Percentiles rank a stretch among this genome's conserved stretches.
Evolutionary conservation across 2,888 invertebrate species (phyloP).

Genomic region (Eucera pruinosa): DNA sequence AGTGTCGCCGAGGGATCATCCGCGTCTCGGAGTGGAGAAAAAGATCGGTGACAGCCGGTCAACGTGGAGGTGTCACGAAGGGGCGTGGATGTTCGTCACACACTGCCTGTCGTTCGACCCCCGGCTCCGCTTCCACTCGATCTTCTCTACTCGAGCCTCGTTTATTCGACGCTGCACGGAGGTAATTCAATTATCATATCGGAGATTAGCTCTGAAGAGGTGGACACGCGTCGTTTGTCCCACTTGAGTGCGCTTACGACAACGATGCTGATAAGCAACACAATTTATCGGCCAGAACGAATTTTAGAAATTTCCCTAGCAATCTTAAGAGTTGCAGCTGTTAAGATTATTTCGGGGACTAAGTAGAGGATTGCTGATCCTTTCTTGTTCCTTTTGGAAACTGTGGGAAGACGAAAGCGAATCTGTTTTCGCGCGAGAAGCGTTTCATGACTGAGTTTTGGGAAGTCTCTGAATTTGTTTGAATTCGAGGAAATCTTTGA

Average conservation of each 20-base stretch:
- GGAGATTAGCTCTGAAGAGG: not conserved
- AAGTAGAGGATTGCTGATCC: too few relatives aligned
- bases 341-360: not conserved
- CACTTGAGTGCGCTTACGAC: not conserved
- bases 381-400: too few relatives aligned
- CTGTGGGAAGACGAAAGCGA: too few relatives aligned
- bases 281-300: not conserved
- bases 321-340: not conserved
- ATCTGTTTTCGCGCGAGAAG: too few relatives aligned
- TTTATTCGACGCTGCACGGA: constrained; percentile 5
- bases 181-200: constrained; percentile 45
- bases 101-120: constrained; percentile 54
- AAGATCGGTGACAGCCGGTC: constrained; percentile 70
- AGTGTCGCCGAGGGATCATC: constrained; percentile 78
- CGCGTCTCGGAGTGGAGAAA: constrained; percentile 55
- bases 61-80: constrained; percentile 78
- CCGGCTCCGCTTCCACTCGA: constrained; percentile 34
- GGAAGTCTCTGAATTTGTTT: too few relatives aligned
- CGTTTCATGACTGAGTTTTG: too few relatives aligned
- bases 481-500: too few relatives aligned
- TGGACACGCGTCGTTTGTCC: not conserved
- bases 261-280: not conserved
- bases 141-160: constrained; percentile 10
- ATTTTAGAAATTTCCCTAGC: not conserved
- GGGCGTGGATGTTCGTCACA: constrained; percentile 75